Conservation (phyloP, 2,113 vertebrate species). For the Macrotis lagotis region DNA sequence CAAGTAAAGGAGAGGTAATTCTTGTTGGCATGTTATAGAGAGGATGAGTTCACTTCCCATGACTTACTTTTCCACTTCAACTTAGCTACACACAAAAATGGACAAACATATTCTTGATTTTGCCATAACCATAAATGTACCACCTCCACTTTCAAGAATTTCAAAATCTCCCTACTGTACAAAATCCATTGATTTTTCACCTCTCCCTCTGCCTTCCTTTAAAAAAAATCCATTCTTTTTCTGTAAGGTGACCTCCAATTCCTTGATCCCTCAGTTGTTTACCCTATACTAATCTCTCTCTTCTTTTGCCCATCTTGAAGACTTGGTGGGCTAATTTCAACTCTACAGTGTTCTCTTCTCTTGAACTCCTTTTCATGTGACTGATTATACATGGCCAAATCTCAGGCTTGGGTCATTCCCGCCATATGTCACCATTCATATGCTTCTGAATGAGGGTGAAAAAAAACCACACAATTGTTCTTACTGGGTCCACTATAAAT, state of each 20-base stretch:
- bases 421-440: background rate
- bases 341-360: background rate
- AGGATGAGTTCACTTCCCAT: background rate
- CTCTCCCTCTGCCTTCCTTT: background rate
- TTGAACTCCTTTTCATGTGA: background rate
- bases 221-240: background rate
- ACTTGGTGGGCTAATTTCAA: background rate
- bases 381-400: background rate
- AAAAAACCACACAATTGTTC: background rate
- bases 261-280: background rate
- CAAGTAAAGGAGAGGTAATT: background rate
- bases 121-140: background rate
- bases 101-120: background rate
- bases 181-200: background rate
- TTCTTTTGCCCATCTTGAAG: background rate
- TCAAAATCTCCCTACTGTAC: background rate
- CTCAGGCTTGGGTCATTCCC: background rate
- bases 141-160: background rate
- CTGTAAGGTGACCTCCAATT: background rate
- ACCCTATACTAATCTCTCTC: background rate
- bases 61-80: background rate
- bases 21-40: background rate
- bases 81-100: background rate
- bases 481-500: background rate
- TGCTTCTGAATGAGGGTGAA: background rate